Evolutionary conservation across 2,888 invertebrate species (phyloP), one percentile per base, ranked within the genome.

Genomic region (Encarsia formosa): DNA sequence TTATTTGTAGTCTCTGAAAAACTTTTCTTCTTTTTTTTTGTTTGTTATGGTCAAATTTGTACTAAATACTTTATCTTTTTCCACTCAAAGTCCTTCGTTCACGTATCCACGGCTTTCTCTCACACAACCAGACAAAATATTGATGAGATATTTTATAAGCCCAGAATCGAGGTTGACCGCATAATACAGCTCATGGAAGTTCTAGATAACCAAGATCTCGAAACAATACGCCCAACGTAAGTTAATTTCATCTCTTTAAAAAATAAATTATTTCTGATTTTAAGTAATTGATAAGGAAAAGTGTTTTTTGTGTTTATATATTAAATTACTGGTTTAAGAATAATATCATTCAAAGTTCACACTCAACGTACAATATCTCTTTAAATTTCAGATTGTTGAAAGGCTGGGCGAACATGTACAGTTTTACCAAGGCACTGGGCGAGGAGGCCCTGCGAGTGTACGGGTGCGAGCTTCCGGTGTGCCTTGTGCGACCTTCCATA

Each of bases 381-480:
- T n/a, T n/a, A n/a, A n/a, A n/a, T n/a, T 18, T 18, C 57, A 82
- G 81, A 22, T 58, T 80, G 19, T 58, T 79, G 4, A 74, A 71
- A 1, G 68, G 72, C 20, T 83, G 81, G 70, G 87, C 87, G 0
- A 88, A 88, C 69, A 85, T 85, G 0, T 88, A 88, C 70, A 79
- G 84, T 0, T 85, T 81, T 66, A 85, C 86, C 1, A 88, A 89
- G 72, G 83, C 84, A 5, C 66, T 87, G n/a, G 85, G 83, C 0
- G 89, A 90, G 65, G 78, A 81, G 40, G 63, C 80, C 5, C 74
- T 88, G 3, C 68, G 78, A 22, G 77, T 75, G 49, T 79, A 81
- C 63, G 75, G 78, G 1, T 63, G 69, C 11, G 75, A 74, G 13
- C 65, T 90, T 6, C 87, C 88, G 1, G 66, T 83, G 1, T 81